phyloP scores from a whole-genome alignment of 2,888 invertebrate species.

The Campoplex nolae region DNA sequence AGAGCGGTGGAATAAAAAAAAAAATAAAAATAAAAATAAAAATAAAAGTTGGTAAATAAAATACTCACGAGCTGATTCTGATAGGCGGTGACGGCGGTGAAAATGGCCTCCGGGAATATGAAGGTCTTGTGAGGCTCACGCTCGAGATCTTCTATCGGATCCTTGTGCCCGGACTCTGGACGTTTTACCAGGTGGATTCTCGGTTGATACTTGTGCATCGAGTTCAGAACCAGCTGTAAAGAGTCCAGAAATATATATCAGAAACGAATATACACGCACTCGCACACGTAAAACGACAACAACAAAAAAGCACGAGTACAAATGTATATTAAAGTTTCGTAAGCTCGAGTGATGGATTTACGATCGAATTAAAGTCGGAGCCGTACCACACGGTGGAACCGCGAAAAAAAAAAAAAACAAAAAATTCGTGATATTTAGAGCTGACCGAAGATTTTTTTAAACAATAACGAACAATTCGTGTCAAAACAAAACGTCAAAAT shows the following conservation, averaged over 20 bases:
- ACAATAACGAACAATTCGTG: not conserved
- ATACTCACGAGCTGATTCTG: slow-evolving; percentile 93
- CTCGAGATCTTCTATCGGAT: slow-evolving; percentile 88
- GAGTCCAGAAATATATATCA: slow-evolving; percentile 48
- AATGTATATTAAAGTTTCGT: slow-evolving; percentile 18
- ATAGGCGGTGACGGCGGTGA: slow-evolving; percentile 95
- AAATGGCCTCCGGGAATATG: slow-evolving; percentile 92
- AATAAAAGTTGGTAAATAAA: slow-evolving; percentile 71
- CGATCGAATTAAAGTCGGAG: slow-evolving; percentile 42
- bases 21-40: slow-evolving; percentile 34
- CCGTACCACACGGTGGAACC: not conserved
- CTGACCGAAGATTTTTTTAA: slow-evolving; percentile 6
- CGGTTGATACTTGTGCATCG: slow-evolving; percentile 95
- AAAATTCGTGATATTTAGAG: not conserved
- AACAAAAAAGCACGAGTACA: slow-evolving; percentile 2
- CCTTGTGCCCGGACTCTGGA: slow-evolving; percentile 87
- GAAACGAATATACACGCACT: slow-evolving; percentile 10
- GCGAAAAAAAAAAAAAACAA: too few species aligned
- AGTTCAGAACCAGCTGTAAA: slow-evolving; percentile 91
- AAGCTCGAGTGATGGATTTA: slow-evolving; percentile 40
- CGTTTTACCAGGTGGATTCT: slow-evolving; percentile 91
- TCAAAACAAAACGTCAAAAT: slow-evolving; percentile 24
- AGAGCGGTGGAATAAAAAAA: not conserved
- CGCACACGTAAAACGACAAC: too few species aligned
- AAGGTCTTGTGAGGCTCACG: slow-evolving; percentile 92